These are phyloP conservation scores for Dinomys branickii DNA, from an alignment of 2,113 vertebrate genomes.

Conservation along the genomic window DNA sequence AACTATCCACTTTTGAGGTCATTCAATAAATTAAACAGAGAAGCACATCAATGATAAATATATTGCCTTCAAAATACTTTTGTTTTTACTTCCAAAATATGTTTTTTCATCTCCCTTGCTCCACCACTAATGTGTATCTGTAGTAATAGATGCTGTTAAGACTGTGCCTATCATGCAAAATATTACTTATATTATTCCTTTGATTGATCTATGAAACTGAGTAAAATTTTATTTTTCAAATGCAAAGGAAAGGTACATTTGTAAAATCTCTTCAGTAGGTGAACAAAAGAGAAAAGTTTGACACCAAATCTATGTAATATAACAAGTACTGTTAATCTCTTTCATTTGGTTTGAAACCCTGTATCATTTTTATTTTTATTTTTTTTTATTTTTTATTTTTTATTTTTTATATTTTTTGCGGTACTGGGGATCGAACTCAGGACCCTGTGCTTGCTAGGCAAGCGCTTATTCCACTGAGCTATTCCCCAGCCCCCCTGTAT, in stretches of 20 bases:
- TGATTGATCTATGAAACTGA: background rate
- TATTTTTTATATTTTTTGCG: no score
- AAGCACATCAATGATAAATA: background rate
- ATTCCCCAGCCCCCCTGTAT: no score
- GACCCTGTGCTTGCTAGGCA: no score
- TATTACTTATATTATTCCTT: no score
- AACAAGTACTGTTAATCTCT: no score
- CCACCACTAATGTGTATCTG: background rate
- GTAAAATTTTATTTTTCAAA: constrained; percentile 30
- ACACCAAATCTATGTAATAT: background rate
- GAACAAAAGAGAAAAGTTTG: background rate
- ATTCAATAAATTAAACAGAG: background rate
- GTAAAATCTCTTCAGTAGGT: background rate
- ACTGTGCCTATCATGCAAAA: background rate
- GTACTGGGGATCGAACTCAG: no score
- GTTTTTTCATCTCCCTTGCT: background rate
- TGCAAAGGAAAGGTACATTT: background rate
- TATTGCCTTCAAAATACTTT: background rate
- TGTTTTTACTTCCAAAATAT: background rate
- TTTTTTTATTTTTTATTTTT: no score
- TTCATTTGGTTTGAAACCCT: no score
- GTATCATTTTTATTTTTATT: no score
- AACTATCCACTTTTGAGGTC: no score
- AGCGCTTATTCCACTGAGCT: no score
- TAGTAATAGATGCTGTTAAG: background rate